These are phyloP conservation scores for Pogonus chalceus DNA, from an alignment of 1,140 invertebrate species.

Conservation along the genomic window DNA sequence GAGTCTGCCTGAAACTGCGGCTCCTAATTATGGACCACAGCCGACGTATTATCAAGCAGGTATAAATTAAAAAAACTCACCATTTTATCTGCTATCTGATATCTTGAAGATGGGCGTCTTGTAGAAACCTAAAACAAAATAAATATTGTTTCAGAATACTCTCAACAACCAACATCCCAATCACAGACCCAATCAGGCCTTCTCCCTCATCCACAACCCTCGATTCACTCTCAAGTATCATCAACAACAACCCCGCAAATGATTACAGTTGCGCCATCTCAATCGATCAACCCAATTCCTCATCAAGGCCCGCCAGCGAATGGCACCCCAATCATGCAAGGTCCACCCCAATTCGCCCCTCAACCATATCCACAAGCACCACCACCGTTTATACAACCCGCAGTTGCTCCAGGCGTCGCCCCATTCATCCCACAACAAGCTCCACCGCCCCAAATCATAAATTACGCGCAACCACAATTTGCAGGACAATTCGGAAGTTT, in stretches of 20 bases:
- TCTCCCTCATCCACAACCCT: slow-evolving; percentile 14
- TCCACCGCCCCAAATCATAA: slow-evolving; percentile 26
- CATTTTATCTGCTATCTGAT: too few relatives aligned
- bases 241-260: slow-evolving; percentile 1
- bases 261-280: neutral
- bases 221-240: slow-evolving; percentile 14
- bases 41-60: slow-evolving; percentile 26
- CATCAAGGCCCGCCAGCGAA: neutral
- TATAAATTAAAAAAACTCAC: slow-evolving; percentile 20
- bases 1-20: slow-evolving; percentile 34
- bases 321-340: slow-evolving; percentile 18
- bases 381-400: slow-evolving; percentile 21
- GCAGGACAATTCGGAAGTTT: slow-evolving; percentile 24
- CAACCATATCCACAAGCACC: slow-evolving; percentile 22
- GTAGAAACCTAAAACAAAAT: too few relatives aligned
- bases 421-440: slow-evolving; percentile 23
- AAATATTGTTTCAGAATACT: slow-evolving; percentile 24
- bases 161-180: slow-evolving; percentile 21
- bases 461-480: slow-evolving; percentile 27
- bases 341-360: slow-evolving; percentile 21
- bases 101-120: too few relatives aligned
- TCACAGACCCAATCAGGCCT: slow-evolving; percentile 16
- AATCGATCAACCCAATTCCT: neutral
- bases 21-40: slow-evolving; percentile 21
- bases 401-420: slow-evolving; percentile 13